Conservation (phyloP, 2,797 vertebrate species). For the Anableps anableps region DNA sequence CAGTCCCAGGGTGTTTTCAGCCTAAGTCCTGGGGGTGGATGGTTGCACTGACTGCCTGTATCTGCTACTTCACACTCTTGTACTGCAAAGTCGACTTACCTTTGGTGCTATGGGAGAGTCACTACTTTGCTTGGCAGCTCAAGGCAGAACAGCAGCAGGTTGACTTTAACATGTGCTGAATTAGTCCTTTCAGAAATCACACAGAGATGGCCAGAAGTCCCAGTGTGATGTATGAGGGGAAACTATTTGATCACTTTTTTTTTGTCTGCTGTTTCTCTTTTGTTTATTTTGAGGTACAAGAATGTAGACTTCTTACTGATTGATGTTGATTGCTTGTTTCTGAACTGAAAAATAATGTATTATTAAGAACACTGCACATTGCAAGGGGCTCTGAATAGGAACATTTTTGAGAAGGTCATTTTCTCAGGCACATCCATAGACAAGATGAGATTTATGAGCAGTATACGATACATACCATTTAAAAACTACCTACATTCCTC, state of each 20-base stretch:
- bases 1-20: background rate
- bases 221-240: background rate
- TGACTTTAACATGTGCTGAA: background rate
- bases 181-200: background rate
- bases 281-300: background rate
- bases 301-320: background rate
- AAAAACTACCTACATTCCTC: constrained; percentile 12
- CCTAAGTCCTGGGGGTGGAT: background rate
- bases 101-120: background rate
- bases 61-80: background rate
- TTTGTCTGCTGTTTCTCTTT: background rate
- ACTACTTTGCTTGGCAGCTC: background rate
- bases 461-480: constrained; percentile 18
- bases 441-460: constrained; percentile 20
- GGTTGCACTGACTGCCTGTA: background rate
- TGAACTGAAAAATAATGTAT: background rate
- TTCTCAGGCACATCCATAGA: constrained; percentile 10
- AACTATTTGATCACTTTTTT: background rate
- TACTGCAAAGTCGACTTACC: background rate
- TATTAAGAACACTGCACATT: constrained; percentile 7
- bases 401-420: constrained; percentile 28
- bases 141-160: background rate
- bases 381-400: constrained; percentile 15
- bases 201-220: background rate
- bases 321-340: constrained; percentile 11